phyloP scores from a whole-genome alignment of 2,888 invertebrate species.

The Dastarcus helophoroides region DNA sequence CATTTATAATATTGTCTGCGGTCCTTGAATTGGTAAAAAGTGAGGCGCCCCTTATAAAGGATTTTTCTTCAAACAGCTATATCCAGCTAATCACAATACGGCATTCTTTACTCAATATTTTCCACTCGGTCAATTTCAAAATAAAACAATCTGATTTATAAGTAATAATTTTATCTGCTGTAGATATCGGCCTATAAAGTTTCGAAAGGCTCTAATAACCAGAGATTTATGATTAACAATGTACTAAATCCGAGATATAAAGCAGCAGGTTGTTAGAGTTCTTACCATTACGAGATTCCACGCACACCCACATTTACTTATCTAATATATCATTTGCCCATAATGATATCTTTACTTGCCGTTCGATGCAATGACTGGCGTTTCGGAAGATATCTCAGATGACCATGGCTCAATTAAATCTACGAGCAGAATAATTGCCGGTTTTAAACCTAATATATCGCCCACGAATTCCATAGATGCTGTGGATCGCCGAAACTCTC shows the following conservation, averaged over 20 bases:
- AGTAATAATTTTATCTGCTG: constrained; percentile 26
- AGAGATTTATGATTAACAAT: constrained; percentile 24
- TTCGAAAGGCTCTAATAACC: constrained; percentile 26
- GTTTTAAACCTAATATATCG: constrained; percentile 23
- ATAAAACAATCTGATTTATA: constrained; percentile 28
- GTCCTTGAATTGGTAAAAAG: too few relatives aligned
- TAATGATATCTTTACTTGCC: constrained; percentile 24
- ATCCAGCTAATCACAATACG: too few relatives aligned
- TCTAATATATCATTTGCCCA: constrained; percentile 17
- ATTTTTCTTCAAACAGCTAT: too few relatives aligned
- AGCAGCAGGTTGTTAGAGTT: constrained; percentile 27
- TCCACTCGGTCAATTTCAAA: constrained; percentile 22
- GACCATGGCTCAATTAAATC: constrained; percentile 23
- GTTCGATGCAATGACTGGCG: constrained; percentile 12
- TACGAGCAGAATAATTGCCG: constrained; percentile 22
- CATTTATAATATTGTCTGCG: too few relatives aligned
- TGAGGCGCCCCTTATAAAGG: too few relatives aligned
- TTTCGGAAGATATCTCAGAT: constrained; percentile 16
- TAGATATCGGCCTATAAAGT: constrained; percentile 22
- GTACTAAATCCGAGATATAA: constrained; percentile 23
- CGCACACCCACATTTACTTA: constrained; percentile 20
- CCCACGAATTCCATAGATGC: constrained; percentile 27
- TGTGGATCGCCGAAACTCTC: too few relatives aligned
- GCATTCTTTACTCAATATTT: constrained; percentile 9
- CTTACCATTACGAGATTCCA: constrained; percentile 25